phyloP scores from a whole-genome alignment of 2,888 invertebrate species.

The Xestia c-nigrum region DNA sequence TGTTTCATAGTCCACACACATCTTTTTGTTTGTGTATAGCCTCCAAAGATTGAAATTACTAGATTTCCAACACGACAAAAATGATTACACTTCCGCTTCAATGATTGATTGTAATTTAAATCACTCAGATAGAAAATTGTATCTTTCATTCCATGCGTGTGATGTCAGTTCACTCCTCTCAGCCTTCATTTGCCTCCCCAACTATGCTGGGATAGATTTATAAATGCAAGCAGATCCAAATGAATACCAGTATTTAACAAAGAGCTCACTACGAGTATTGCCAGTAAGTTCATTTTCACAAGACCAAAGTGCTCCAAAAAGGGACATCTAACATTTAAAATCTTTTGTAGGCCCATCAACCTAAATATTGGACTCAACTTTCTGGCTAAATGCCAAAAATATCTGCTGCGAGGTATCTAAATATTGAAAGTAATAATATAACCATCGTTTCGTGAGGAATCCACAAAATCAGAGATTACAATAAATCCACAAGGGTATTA shows the following conservation, averaged over 20 bases:
- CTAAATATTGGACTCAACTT: conserved; percentile 51
- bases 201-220: not conserved
- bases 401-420: conserved; percentile 22
- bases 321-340: not conserved
- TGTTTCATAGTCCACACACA: conserved; percentile 56
- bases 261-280: not conserved
- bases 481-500: conserved; percentile 24
- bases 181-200: too few relatives aligned
- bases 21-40: conserved; percentile 47
- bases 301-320: too few relatives aligned
- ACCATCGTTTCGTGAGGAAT: conserved; percentile 44
- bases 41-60: not conserved
- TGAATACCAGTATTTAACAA: not conserved
- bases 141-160: not conserved
- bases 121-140: not conserved
- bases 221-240: not conserved
- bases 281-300: not conserved
- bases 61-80: not conserved
- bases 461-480: conserved; percentile 51
- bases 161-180: not conserved
- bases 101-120: not conserved
- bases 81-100: not conserved
- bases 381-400: conserved; percentile 56
- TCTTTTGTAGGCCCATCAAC: conserved; percentile 43
- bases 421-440: conserved; percentile 46